A percentile compares a stretch with the other conserved stretches of the same genome.
Conservation (phyloP, 2,113 vertebrate species). For the Brachirus orientalis region DNA sequence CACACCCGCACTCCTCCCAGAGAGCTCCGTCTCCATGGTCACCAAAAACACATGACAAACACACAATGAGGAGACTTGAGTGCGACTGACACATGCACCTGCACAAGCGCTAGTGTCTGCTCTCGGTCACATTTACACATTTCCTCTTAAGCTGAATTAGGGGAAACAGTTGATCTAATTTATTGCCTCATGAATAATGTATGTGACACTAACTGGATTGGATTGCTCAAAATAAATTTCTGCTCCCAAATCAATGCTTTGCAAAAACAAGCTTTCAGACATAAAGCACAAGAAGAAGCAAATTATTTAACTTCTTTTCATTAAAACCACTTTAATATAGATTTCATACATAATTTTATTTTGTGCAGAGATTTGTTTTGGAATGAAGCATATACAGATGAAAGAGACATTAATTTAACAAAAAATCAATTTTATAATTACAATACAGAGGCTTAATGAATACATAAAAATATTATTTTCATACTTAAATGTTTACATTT, state of each 20-base stretch:
- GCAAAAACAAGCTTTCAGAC: conserved; percentile 10
- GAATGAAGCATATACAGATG: neutral
- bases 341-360: too few species aligned
- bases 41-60: conserved; percentile 65
- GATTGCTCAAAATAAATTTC: conserved; percentile 38
- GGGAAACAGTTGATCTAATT: conserved; percentile 70
- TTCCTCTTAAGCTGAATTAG: conserved; percentile 42
- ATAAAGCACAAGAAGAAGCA: conserved; percentile 35
- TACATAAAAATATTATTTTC: too few species aligned
- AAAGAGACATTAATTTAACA: neutral
- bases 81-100: conserved; percentile 57
- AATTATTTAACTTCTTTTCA: conserved; percentile 26
- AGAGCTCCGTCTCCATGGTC: conserved; percentile 72
- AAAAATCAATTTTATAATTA: too few species aligned
- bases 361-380: too few species aligned
- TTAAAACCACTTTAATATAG: neutral
- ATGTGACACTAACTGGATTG: conserved; percentile 68
- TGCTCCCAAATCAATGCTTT: conserved; percentile 38
- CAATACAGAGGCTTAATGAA: too few species aligned
- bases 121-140: conserved; percentile 35
- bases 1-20: conserved; percentile 54
- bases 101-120: conserved; percentile 35
- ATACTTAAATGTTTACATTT: too few species aligned
- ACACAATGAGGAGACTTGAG: conserved; percentile 65
- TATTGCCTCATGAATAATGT: conserved; percentile 72